phyloP scores from a whole-genome alignment of 1,140 invertebrate species.

The Drosophila sp. region DNA sequence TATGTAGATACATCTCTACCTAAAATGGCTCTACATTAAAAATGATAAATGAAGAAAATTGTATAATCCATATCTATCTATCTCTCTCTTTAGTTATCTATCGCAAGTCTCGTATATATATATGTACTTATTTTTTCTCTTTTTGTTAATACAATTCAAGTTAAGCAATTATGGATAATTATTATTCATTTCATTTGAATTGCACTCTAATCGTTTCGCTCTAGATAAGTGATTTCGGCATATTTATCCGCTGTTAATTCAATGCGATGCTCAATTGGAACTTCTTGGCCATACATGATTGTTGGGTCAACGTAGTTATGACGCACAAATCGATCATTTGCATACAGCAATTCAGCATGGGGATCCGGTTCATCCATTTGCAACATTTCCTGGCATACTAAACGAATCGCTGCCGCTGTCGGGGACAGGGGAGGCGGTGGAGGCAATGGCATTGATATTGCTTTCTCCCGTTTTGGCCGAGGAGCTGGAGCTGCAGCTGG shows the following conservation, averaged over 20 bases:
- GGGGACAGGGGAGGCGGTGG: too few species aligned
- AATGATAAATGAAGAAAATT: conserved; percentile 14
- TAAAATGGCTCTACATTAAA: conserved; percentile 16
- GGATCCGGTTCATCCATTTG: too few species aligned
- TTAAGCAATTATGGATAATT: neutral
- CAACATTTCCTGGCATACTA: too few species aligned
- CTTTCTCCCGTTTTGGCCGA: neutral
- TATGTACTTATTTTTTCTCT: neutral
- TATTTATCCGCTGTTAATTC: conserved; percentile 2
- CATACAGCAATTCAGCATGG: neutral
- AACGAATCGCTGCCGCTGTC: too few species aligned
- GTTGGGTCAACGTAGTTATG: neutral
- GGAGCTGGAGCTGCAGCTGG: neutral
- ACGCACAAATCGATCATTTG: neutral
- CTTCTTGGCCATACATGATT: neutral
- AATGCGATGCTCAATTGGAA: neutral
- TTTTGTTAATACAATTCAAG: neutral
- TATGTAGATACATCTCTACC: neutral
- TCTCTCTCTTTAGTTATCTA: neutral
- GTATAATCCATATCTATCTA: neutral
- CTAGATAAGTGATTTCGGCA: neutral
- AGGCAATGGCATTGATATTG: too few species aligned
- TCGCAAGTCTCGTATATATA: too few species aligned
- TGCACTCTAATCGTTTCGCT: neutral
- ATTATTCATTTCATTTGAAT: neutral